A percentile compares a stretch with the other conserved stretches of the same genome.
These are phyloP conservation scores for Philypnodon macrostomus DNA, from an alignment of 2,797 vertebrate species.

Conservation along the genomic window DNA sequence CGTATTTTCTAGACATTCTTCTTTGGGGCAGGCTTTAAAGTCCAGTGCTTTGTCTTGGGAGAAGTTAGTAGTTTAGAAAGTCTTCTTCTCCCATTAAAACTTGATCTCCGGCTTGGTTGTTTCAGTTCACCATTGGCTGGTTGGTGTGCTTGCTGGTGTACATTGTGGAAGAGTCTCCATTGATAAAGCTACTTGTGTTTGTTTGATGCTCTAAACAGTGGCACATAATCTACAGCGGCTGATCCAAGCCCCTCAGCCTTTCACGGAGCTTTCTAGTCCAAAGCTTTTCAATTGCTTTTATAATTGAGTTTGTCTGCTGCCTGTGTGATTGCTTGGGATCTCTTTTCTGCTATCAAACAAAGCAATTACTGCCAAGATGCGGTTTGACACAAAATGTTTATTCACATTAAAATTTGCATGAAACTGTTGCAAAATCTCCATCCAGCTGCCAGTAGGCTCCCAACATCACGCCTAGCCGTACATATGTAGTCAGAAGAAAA, in stretches of 20 bases:
- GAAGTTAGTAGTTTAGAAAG: constrained; percentile 5
- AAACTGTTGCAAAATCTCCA: constrained; percentile 38
- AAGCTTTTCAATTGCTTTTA: constrained; percentile 72
- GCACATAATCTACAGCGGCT: constrained; percentile 64
- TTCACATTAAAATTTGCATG: constrained; percentile 43
- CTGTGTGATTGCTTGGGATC: constrained; percentile 70
- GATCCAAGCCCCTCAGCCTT: constrained; percentile 68
- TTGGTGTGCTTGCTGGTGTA: constrained; percentile 21
- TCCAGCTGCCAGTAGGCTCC: constrained; percentile 3
- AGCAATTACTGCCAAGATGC: constrained; percentile 67
- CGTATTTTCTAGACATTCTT: not conserved
- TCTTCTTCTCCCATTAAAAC: constrained; percentile 26
- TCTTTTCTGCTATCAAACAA: constrained; percentile 69
- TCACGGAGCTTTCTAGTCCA: constrained; percentile 67
- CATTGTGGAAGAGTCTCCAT: constrained; percentile 54
- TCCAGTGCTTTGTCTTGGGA: not conserved
- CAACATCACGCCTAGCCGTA: constrained; percentile 11
- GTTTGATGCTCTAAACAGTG: constrained; percentile 70
- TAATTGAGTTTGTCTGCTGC: constrained; percentile 74
- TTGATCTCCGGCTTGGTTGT: constrained; percentile 18
- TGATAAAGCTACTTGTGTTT: constrained; percentile 63
- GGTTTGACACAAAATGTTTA: constrained; percentile 51
- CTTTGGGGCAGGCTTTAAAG: constrained; percentile 14
- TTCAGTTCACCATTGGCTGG: constrained; percentile 21
- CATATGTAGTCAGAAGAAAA: constrained; percentile 27